phyloP scores from a whole-genome alignment of 2,888 invertebrate genomes.

The Zhengitettix transpicula region DNA sequence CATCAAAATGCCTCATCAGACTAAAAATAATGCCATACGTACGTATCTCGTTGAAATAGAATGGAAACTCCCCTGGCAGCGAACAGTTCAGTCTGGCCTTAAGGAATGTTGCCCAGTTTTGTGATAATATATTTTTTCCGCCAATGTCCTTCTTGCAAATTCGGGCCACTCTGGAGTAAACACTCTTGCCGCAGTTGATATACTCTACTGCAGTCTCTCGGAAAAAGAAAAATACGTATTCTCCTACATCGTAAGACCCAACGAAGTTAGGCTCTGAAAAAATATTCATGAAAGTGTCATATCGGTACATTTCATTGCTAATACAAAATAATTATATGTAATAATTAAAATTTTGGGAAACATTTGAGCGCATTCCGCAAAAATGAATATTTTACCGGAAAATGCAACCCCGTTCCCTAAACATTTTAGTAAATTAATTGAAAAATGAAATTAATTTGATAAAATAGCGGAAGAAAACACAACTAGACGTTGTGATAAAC shows the following conservation, averaged over 20 bases:
- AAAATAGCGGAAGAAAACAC: too few species aligned
- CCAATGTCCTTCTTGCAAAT: slow-evolving; percentile 94
- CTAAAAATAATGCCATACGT: slow-evolving; percentile 28
- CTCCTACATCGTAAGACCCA: slow-evolving; percentile 86
- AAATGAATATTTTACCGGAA: too few species aligned
- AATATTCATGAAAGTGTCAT: not conserved
- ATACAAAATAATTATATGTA: too few species aligned
- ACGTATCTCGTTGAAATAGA: slow-evolving; percentile 98
- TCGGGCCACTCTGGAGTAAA: slow-evolving; percentile 89
- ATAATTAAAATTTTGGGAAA: too few species aligned
- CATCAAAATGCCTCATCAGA: too few species aligned
- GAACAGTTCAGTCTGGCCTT: slow-evolving; percentile 92
- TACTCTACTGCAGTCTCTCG: slow-evolving; percentile 92
- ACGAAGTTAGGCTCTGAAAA: slow-evolving; percentile 92
- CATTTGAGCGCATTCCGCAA: too few species aligned
- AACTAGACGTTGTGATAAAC: too few species aligned
- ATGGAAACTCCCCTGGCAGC: slow-evolving; percentile 93
- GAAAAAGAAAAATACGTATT: slow-evolving; percentile 94
- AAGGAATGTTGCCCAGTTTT: slow-evolving; percentile 92
- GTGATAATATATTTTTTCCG: slow-evolving; percentile 79
- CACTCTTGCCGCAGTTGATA: slow-evolving; percentile 90
- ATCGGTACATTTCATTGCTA: too few species aligned
- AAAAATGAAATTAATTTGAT: too few species aligned
- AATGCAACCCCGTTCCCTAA: too few species aligned
- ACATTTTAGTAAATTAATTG: too few species aligned